Base-by-base conservation (phyloP, 2,797 vertebrate genomes). In the Pelodytes ibericus region DNA sequence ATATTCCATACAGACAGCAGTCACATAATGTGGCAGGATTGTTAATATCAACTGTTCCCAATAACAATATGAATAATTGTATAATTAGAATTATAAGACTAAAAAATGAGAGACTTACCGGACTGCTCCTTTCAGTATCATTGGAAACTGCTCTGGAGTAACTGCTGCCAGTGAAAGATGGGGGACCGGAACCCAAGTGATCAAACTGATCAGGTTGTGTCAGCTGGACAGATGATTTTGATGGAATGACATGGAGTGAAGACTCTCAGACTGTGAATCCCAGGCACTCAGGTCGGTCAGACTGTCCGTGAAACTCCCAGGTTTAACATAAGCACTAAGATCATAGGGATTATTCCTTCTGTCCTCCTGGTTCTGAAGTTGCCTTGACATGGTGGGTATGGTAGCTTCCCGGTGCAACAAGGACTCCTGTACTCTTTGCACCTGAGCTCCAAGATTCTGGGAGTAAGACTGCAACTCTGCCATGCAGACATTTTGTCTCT, bases 401-500 rank as follows among this genome's bases (percentile, higher is more conserved):
- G n/a, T n/a, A n/a, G n/a, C n/a, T n/a, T n/a, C n/a, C n/a, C n/a
- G n/a, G n/a, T n/a, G n/a, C n/a, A n/a, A n/a, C n/a, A n/a, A n/a
- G 1, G 91, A 90, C 65, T 92, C 92, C 74, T 94, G 92, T 2
- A 92, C 82, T 57, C 83, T 81, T 20, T 81, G 88, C 39, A 94
- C 90, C 81, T 94, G 91, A 0, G 41, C 66, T 77, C 93, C 89
- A 44, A 92, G 87, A 61, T 57, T 88, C 64, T 82, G 86, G 71
- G 86, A 90, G 41, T 81, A 80, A 15, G 77, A 79, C 59, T 84
- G 87, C 53, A 90, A 80, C 22, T 92, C 86, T 22, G 88, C 85
- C 0, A 87, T 62, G 0, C 80, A 82, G 39, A 81, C 77, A 72
- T 91, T 91, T 83, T 95, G 91, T 33, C 81, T 90, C 98, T 98